phyloP scores from a whole-genome alignment of 1,140 invertebrate genomes.

The Pseudomyrmex gracilis region DNA sequence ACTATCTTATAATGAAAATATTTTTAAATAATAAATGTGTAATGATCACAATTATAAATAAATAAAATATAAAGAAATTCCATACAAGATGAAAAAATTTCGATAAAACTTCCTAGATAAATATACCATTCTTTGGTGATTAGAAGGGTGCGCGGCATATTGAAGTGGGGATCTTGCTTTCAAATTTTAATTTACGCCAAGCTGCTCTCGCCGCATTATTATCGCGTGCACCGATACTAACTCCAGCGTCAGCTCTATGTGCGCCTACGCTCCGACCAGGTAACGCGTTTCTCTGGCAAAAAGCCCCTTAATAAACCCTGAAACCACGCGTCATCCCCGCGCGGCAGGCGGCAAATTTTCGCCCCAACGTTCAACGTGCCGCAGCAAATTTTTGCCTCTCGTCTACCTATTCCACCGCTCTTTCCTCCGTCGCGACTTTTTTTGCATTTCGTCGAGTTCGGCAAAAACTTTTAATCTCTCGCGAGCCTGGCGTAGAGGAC shows the following conservation, averaged over 20 bases:
- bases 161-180: neutral
- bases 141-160: neutral
- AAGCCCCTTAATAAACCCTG: constrained; percentile 60
- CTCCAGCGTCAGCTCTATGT: neutral
- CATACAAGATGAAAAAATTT: neutral
- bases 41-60: no score
- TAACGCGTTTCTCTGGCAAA: constrained; percentile 34
- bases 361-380: constrained; percentile 1
- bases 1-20: no score
- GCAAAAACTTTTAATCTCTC: constrained; percentile 78
- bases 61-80: no score
- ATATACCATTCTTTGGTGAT: neutral
- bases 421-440: constrained; percentile 47
- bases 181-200: constrained; percentile 59
- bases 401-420: constrained; percentile 9
- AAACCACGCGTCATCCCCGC: constrained; percentile 39
- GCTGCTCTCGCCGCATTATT: constrained; percentile 6
- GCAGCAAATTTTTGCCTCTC: constrained; percentile 46
- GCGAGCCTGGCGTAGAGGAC: constrained; percentile 24
- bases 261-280: neutral
- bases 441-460: constrained; percentile 63
- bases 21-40: no score
- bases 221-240: constrained; percentile 4
- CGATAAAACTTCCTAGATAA: neutral
- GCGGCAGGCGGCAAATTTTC: constrained; percentile 44